Conservation (phyloP, 1,140 invertebrate genomes). For the Aphidius ervi region DNA sequence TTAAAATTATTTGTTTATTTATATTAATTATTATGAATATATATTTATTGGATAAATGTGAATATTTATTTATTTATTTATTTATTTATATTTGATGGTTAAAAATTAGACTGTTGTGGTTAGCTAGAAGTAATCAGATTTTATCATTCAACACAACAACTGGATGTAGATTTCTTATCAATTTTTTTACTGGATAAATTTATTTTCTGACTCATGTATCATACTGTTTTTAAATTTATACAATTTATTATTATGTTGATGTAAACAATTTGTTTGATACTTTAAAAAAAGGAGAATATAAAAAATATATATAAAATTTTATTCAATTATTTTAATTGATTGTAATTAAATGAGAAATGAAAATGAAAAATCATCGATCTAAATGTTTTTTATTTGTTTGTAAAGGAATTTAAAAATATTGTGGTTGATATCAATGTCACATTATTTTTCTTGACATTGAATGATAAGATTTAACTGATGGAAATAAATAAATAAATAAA, state of each 20-base stretch:
- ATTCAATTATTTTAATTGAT: neutral
- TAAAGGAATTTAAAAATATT: too few relatives aligned
- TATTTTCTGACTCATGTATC: slow-evolving; percentile 27
- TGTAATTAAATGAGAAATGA: too few relatives aligned
- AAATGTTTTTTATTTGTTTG: too few relatives aligned
- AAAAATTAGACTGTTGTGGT: slow-evolving; percentile 4
- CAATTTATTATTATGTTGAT: neutral
- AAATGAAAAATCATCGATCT: too few relatives aligned
- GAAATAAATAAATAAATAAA: too few relatives aligned
- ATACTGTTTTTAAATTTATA: slow-evolving; percentile 10
- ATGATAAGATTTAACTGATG: neutral
- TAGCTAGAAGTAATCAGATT: slow-evolving; percentile 41
- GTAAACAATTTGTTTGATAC: too few relatives aligned
- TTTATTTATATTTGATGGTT: slow-evolving; percentile 2
- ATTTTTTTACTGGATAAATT: slow-evolving; percentile 29
- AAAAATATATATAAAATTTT: neutral
- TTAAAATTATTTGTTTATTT: neutral
- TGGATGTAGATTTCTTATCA: slow-evolving; percentile 37
- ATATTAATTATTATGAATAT: neutral
- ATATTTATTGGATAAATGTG: neutral
- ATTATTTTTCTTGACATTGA: neutral
- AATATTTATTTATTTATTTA: slow-evolving; percentile 9
- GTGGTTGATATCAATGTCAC: too few relatives aligned
- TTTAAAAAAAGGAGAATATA: neutral
- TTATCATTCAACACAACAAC: slow-evolving; percentile 34